Base-by-base conservation (phyloP, 1,140 invertebrate genomes). In the Maniola jurtina region DNA sequence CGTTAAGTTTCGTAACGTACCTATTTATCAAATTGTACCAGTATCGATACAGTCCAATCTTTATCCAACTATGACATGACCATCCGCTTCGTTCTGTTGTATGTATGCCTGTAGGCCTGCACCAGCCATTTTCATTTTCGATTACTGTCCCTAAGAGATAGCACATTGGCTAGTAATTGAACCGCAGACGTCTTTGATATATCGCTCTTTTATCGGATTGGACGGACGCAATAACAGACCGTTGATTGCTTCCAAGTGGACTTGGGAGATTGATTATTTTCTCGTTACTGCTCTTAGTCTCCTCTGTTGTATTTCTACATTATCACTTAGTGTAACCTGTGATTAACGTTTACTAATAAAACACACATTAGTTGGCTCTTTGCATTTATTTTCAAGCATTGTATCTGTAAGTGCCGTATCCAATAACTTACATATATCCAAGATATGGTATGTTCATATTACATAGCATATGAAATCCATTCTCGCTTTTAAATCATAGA, bases 151-250 rank as follows among this genome's bases (percentile, higher is more conserved):
- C 80, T 79, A 79, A 77, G 70, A 88, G 83, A 88, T 87, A 87
- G 76, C 78, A 84, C 78, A 86, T 82, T 83, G 82, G 74, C 73
- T 70, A 81, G 89, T 91, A 91, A 91, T 91, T 90, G 90, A 87
- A 84, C 83, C 82, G 73, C 77, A 82, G 83, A 87, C 88, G 83
- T 91, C 88, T 91, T 91, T 91, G 90, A 91, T 90, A 89, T 84
- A 91, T 91, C 88, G 87, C 79, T 85, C 88, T 88, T 87, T 89
- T 89, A 91, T 91, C 86, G 82, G 82, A 91, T 91, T 86, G 83
- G 82, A 88, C 83, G 83, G 86, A 89, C 88, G 86, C 84, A 91
- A 91, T 91, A 91, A 90, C 85, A 88, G 81, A 88, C 80, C 78
- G 80, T 86, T 91, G 89, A 91, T 91, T 91, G 90, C 84, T 89